A percentile compares a stretch with the other conserved stretches of the same genome.
Evolutionary conservation across 2,113 vertebrate genomes (phyloP).

Genomic region (Catagonus wagneri): DNA sequence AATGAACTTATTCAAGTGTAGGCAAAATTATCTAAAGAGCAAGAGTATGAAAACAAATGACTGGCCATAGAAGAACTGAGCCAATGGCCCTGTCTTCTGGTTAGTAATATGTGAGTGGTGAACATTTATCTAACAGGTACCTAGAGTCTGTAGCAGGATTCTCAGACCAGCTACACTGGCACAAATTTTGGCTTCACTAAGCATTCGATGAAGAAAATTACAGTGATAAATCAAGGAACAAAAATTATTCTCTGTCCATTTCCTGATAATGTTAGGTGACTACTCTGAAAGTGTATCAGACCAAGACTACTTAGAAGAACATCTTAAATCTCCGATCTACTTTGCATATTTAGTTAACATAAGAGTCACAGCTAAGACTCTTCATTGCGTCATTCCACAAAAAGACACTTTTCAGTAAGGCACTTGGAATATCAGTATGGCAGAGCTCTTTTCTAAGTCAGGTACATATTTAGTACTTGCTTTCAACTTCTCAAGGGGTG

Average conservation of each 20-base stretch:
- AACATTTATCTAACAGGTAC: neutral
- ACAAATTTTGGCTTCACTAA: neutral
- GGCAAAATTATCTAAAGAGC: neutral
- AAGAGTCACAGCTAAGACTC: neutral
- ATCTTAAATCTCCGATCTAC: neutral
- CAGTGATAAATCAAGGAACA: neutral
- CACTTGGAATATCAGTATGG: neutral
- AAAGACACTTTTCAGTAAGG: neutral
- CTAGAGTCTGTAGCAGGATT: neutral
- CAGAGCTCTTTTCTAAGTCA: neutral
- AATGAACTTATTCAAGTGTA: neutral
- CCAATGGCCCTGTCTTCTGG: neutral
- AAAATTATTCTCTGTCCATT: neutral
- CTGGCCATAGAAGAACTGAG: neutral
- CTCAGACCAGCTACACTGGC: neutral
- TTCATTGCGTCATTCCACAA: neutral
- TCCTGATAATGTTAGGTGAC: constrained; percentile 13
- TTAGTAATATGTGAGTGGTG: neutral
- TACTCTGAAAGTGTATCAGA: neutral
- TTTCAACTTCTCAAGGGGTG: neutral
- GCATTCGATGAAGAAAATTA: constrained; percentile 7
- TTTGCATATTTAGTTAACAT: neutral
- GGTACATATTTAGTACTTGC: neutral
- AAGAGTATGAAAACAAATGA: neutral
- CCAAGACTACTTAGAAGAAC: neutral